Evolutionary conservation across 2,797 vertebrate genomes (phyloP).

Genomic region (Sebastes oblongus): DNA sequence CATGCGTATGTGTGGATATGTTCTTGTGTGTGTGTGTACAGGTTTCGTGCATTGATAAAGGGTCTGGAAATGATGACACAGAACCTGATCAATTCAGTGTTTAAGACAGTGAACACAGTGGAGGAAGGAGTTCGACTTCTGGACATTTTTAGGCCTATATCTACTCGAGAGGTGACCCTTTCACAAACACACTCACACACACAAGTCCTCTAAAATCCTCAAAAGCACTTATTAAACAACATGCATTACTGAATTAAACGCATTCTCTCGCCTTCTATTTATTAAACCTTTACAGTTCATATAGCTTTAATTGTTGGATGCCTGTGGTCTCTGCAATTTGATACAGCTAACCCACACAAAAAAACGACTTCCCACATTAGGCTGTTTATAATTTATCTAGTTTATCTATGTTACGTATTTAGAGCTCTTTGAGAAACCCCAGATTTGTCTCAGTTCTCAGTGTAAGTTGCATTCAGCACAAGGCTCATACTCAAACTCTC

Average conservation of each 20-base stretch:
- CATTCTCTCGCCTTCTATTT: background rate
- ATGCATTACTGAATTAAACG: background rate
- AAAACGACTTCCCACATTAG: background rate
- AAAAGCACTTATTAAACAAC: background rate
- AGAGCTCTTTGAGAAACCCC: background rate
- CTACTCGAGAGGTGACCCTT: constrained; percentile 81
- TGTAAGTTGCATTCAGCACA: background rate
- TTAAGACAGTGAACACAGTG: constrained; percentile 80
- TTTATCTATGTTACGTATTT: background rate
- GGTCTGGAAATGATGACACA: constrained; percentile 78
- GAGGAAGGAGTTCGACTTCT: constrained; percentile 86
- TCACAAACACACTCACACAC: background rate
- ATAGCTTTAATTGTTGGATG: background rate
- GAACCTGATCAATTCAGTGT: constrained; percentile 85
- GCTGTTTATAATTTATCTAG: background rate
- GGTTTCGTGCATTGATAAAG: constrained; percentile 79
- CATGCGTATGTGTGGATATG: background rate
- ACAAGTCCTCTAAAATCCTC: background rate
- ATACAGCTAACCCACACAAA: background rate
- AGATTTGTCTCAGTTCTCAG: background rate
- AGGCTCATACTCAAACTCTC: background rate
- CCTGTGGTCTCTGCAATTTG: background rate
- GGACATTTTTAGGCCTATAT: constrained; percentile 84
- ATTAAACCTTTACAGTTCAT: background rate
- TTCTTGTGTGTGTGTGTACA: constrained; percentile 45